These are phyloP conservation scores for Heliocidaris tuberculata DNA, from an alignment of 35 echinoderm and acorn worm species.

Conservation along the genomic window DNA sequence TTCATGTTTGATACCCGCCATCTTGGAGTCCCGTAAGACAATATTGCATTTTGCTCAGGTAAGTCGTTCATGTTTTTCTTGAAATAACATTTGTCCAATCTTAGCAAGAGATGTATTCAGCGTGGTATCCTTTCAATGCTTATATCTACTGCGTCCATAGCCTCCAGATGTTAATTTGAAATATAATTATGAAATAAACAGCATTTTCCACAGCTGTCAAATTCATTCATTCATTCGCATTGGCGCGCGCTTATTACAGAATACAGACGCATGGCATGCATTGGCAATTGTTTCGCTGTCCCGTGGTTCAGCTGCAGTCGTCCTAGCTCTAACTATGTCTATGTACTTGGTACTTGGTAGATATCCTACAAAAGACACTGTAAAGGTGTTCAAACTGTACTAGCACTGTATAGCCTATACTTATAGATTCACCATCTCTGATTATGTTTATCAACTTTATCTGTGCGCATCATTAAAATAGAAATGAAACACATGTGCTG, in stretches of 20 bases:
- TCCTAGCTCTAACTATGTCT: too few species aligned
- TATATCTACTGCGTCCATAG: neutral
- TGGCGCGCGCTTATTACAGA: slow-evolving; percentile 12
- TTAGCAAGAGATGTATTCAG: neutral
- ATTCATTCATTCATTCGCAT: slow-evolving; percentile 34
- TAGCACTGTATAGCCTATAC: too few species aligned
- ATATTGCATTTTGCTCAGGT: slow-evolving; percentile 34
- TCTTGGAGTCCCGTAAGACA: slow-evolving; percentile 22
- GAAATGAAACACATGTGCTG: too few species aligned
- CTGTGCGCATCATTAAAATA: too few species aligned
- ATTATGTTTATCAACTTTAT: too few species aligned
- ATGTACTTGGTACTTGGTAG: too few species aligned
- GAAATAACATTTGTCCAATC: neutral
- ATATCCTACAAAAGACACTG: too few species aligned
- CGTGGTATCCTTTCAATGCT: neutral
- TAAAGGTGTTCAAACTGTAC: too few species aligned
- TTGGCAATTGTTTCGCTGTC: too few species aligned
- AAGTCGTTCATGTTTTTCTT: slow-evolving; percentile 1
- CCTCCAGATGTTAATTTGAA: neutral
- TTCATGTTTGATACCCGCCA: slow-evolving; percentile 14
- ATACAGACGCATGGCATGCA: neutral
- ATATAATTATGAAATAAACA: neutral
- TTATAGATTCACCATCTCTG: too few species aligned
- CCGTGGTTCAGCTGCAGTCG: neutral
- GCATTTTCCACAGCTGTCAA: slow-evolving; percentile 24